These are phyloP conservation scores for Ophion slaviceki DNA, from an alignment of 2,888 invertebrate species.

Conservation along the genomic window DNA sequence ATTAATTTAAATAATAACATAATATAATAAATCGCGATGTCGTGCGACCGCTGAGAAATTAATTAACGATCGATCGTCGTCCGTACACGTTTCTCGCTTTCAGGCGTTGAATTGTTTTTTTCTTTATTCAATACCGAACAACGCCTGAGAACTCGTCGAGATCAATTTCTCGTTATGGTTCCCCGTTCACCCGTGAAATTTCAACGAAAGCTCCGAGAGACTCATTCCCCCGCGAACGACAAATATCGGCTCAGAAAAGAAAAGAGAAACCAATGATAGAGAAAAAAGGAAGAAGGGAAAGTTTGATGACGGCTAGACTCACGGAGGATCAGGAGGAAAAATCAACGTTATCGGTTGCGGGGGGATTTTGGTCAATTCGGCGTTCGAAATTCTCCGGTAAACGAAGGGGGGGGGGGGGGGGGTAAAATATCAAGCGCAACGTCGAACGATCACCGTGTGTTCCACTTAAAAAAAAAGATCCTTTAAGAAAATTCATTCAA, in stretches of 20 bases:
- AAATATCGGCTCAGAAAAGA: conserved; percentile 40
- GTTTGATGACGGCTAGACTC: not conserved
- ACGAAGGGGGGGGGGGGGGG: not conserved
- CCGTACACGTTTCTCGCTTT: conserved; percentile 35
- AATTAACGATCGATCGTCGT: conserved; percentile 63
- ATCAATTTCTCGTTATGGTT: conserved; percentile 53
- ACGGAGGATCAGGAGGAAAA: conserved; percentile 4
- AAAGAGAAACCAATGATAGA: conserved; percentile 13
- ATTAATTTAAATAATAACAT: conserved; percentile 83
- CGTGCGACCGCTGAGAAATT: conserved; percentile 57
- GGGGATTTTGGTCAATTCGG: conserved; percentile 30
- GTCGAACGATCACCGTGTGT: conserved; percentile 53
- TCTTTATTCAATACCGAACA: not conserved
- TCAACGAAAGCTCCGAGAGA: conserved; percentile 40
- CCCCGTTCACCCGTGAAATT: conserved; percentile 47
- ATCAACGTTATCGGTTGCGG: conserved; percentile 21
- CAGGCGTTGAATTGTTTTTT: conserved; percentile 14
- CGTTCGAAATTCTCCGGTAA: conserved; percentile 26
- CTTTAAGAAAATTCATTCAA: conserved; percentile 56
- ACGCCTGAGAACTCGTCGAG: conserved; percentile 52
- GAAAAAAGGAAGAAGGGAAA: conserved; percentile 2
- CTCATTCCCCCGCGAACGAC: conserved; percentile 34
- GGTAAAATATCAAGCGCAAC: conserved; percentile 38
- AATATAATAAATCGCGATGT: conserved; percentile 71
- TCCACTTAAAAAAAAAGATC: conserved; percentile 58